These are phyloP conservation scores for Lasiurus cinereus DNA, from an alignment of 2,113 vertebrate species.

Conservation along the genomic window DNA sequence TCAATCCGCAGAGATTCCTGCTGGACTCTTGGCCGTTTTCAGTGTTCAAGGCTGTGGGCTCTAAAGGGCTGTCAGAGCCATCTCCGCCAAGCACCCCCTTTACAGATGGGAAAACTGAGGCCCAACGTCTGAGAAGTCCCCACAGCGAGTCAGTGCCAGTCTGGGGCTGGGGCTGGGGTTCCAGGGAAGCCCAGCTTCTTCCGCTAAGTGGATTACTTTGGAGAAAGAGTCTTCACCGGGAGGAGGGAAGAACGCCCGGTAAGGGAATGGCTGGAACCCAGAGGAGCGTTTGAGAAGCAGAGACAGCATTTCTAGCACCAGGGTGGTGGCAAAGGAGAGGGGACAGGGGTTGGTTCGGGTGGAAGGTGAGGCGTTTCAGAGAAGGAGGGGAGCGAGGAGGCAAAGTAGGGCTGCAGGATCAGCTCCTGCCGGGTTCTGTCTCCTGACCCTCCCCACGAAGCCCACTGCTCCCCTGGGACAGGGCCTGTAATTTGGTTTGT, in stretches of 20 bases:
- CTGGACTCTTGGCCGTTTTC: neutral
- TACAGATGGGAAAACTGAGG: conserved; percentile 65
- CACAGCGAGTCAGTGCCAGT: neutral
- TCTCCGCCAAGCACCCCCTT: neutral
- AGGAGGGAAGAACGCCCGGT: neutral
- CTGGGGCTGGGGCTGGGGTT: neutral
- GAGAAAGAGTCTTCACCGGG: neutral
- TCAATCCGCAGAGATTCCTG: neutral
- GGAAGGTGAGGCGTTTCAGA: neutral
- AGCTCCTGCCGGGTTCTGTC: neutral
- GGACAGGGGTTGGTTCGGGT: neutral
- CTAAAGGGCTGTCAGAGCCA: neutral
- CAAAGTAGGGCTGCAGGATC: neutral
- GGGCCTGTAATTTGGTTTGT: conserved; percentile 82
- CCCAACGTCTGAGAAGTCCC: neutral
- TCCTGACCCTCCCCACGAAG: conserved; percentile 66
- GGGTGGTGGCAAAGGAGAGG: neutral
- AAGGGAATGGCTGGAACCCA: neutral
- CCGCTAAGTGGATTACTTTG: neutral
- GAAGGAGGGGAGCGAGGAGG: neutral
- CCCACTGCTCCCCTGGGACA: conserved; percentile 68
- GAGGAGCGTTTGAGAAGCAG: neutral
- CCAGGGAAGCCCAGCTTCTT: neutral
- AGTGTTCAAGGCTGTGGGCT: neutral
- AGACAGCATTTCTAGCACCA: conserved; percentile 49